Conservation (phyloP, 2,113 vertebrate genomes). For the Clupea harengus region DNA sequence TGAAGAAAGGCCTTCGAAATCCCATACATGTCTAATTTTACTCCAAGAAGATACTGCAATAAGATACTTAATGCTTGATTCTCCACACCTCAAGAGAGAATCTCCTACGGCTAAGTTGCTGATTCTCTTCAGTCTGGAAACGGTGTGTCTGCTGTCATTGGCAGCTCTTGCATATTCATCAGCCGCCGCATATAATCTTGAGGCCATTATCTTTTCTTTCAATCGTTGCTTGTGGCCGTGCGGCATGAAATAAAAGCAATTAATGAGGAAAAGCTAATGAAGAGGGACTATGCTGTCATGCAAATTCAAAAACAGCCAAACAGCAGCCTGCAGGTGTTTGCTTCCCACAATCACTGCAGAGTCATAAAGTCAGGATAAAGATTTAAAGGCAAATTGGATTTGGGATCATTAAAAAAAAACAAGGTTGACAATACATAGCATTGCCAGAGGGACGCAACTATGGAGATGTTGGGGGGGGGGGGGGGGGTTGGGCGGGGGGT, state of each 20-base stretch:
- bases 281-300: slow-evolving; percentile 30
- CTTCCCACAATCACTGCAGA: slow-evolving; percentile 27
- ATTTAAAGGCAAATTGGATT: slow-evolving; percentile 40
- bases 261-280: slow-evolving; percentile 50
- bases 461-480: slow-evolving; percentile 13
- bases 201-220: slow-evolving; percentile 41
- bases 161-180: slow-evolving; percentile 50
- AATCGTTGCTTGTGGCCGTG: slow-evolving; percentile 43
- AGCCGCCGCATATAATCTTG: slow-evolving; percentile 40
- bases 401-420: slow-evolving; percentile 56
- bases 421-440: slow-evolving; percentile 42
- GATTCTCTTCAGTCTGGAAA: neutral
- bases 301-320: slow-evolving; percentile 39
- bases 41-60: neutral
- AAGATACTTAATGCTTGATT: neutral
- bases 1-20: neutral
- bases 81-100: slow-evolving; percentile 5
- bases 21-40: slow-evolving; percentile 2
- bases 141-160: slow-evolving; percentile 18
- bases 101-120: neutral
- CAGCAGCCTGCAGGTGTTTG: slow-evolving; percentile 42
- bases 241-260: slow-evolving; percentile 43
- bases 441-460: slow-evolving; percentile 27
- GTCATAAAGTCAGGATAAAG: slow-evolving; percentile 50
- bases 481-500: neutral